Percentiles rank a stretch among this genome's conserved stretches.
Evolutionary conservation across 2,888 invertebrate species (phyloP).

Genomic region (Drosophila merina): DNA sequence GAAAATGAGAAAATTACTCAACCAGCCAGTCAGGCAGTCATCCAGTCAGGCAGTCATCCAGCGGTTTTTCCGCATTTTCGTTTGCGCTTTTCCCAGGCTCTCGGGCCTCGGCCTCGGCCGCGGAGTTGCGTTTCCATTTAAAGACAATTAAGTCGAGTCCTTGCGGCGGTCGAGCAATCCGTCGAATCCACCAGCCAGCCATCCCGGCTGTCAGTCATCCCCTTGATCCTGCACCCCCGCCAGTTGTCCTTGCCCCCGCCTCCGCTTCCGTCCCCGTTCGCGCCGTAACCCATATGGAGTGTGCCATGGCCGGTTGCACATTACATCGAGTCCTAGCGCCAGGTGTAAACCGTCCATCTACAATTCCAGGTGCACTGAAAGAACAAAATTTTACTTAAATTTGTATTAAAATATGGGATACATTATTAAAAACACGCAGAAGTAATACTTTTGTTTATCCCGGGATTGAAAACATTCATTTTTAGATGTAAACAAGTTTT

Average conservation of each 20-base stretch:
- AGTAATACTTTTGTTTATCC: no score
- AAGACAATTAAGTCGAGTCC: constrained; percentile 68
- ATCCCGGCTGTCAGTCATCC: constrained; percentile 9
- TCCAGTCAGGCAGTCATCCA: constrained; percentile 20
- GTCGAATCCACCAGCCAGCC: constrained; percentile 5
- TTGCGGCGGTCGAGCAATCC: constrained; percentile 19
- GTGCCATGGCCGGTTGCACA: constrained; percentile 68
- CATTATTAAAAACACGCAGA: no score
- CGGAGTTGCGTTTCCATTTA: constrained; percentile 54
- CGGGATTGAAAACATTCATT: no score
- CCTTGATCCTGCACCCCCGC: constrained; percentile 26
- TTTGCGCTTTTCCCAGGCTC: constrained; percentile 37
- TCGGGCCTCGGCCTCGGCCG: constrained; percentile 1
- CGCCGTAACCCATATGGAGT: constrained; percentile 50
- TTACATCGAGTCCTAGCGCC: constrained; percentile 53
- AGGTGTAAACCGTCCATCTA: constrained; percentile 62
- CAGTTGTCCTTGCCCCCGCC: constrained; percentile 18
- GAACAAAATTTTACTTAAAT: neutral
- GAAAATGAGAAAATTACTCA: constrained; percentile 74
- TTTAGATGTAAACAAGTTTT: no score
- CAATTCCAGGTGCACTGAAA: constrained; percentile 3
- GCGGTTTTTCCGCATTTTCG: constrained; percentile 25
- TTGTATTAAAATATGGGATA: no score
- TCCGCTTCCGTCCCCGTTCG: constrained; percentile 9
- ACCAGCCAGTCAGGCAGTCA: constrained; percentile 19